Base-by-base conservation (phyloP, 2,113 vertebrate species). In the Corythaeola cristata region DNA sequence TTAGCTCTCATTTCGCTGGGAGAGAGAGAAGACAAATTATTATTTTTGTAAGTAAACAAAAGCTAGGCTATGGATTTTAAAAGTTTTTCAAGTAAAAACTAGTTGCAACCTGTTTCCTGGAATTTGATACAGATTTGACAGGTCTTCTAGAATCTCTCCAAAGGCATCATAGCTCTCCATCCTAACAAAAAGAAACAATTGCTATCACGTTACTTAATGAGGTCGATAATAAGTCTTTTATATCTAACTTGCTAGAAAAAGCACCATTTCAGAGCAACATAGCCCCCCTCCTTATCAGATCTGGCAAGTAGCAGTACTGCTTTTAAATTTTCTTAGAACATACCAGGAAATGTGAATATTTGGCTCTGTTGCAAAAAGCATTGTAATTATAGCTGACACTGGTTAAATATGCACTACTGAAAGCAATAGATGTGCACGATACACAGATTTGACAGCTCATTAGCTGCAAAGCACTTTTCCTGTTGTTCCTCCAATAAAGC, bases 151-250 rank as follows among this genome's bases (percentile, higher is more conserved):
- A 95, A 96, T 98, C 39, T 86, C 32, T 28, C 98, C 98, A 93
- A 99, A 99, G 45, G 98, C 98, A 14, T 98, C 93, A 96, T 98
- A 99, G 32, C 98, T 91, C 91, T 98, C 98, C 74, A 91, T 94
- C 96, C 99, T 99, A 90, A 18, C 75, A 69, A 58, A 83, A 94
- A 77, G 67, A 78, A 90, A 94, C 49, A 87, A 67, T 72, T 52
- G 68, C 10, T 91, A 45, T 81, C 19, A 79, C 1, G 2, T 27
- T 78, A 39, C 26, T 82, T 77, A 95, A 71, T 37, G 32, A 91
- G 35, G n/a, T 77, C 15, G 39, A 60, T 87, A 50, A 53, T 44
- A 78, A 66, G 30, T 56, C 37, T 86, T 91, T 66, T 55, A 44
- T 62, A 33, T 12, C 12, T 47, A 81, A 80, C 44, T 74, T 45